A percentile compares a stretch with the other conserved stretches of the same genome.
phyloP scores from a whole-genome alignment of 2,888 invertebrate species.

The Beris chalybata region DNA sequence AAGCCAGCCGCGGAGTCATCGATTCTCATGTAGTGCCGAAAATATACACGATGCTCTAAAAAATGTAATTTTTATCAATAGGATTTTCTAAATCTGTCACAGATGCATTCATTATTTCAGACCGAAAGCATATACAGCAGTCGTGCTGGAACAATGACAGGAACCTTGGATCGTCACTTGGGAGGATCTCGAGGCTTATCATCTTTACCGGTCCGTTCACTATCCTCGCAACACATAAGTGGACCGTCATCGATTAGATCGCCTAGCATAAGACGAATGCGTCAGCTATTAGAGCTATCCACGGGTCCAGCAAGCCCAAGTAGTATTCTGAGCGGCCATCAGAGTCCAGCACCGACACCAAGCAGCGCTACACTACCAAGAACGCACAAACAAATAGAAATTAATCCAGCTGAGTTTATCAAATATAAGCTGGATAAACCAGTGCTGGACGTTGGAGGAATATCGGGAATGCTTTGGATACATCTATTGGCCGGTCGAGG shows the following conservation, averaged over 20 bases:
- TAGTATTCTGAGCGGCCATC: conserved; percentile 61
- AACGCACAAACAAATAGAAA: conserved; percentile 76
- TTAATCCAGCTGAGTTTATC: conserved; percentile 89
- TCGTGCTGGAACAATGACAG: conserved; percentile 68
- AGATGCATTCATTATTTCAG: conserved; percentile 43
- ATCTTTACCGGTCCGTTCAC: conserved; percentile 72
- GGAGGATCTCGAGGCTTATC: conserved; percentile 61
- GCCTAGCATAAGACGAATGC: conserved; percentile 77
- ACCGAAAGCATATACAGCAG: conserved; percentile 63
- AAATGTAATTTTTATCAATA: conserved; percentile 66
- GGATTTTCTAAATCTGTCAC: conserved; percentile 32
- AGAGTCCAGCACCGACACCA: conserved; percentile 76
- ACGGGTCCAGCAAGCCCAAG: conserved; percentile 56
- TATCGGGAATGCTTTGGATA: conserved; percentile 88
- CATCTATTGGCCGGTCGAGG: conserved; percentile 87
- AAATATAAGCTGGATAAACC: conserved; percentile 89
- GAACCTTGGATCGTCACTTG: conserved; percentile 69
- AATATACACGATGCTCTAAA: conserved; percentile 84
- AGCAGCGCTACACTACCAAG: conserved; percentile 76
- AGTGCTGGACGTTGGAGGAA: conserved; percentile 61
- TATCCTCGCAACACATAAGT: conserved; percentile 73
- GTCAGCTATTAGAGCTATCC: conserved; percentile 76
- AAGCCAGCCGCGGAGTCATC: conserved; percentile 69
- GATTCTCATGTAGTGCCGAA: conserved; percentile 88
- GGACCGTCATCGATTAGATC: conserved; percentile 61